These are phyloP conservation scores for Tokudaia tokunoshimensis DNA, from an alignment of 2,797 vertebrate species.

Conservation along the genomic window DNA sequence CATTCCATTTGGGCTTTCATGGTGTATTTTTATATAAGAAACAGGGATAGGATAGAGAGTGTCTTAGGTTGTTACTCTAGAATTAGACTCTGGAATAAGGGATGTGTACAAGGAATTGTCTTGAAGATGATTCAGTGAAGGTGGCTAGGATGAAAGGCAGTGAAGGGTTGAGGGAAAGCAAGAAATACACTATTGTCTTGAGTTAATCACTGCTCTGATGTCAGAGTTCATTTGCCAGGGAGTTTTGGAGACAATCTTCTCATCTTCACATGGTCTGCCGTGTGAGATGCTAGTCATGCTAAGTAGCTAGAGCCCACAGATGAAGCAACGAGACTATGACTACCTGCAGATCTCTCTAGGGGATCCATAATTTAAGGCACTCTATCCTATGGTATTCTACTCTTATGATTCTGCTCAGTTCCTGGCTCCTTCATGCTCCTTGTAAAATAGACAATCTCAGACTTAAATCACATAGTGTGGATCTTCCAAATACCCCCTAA, in stretches of 20 bases:
- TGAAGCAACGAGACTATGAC: not conserved
- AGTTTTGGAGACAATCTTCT: not conserved
- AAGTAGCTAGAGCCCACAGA: no score
- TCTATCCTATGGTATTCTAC: no score
- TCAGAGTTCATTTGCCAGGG: not conserved
- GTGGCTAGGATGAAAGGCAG: not conserved
- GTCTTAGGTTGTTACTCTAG: not conserved
- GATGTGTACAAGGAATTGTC: not conserved
- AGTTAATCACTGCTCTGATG: not conserved
- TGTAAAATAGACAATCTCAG: no score
- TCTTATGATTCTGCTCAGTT: not conserved
- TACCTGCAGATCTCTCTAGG: not conserved
- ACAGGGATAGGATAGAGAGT: not conserved
- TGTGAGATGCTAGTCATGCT: not conserved
- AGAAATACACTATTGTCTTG: not conserved
- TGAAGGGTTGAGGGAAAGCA: not conserved
- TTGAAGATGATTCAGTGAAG: not conserved
- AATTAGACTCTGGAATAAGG: not conserved
- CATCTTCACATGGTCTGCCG: no score
- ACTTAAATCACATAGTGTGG: not conserved
- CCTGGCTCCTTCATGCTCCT: not conserved
- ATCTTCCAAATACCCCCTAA: not conserved
- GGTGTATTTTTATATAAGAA: not conserved
- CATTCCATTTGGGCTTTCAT: not conserved
- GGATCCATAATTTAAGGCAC: not conserved